These are phyloP conservation scores for Serrognathus titanus DNA, from an alignment of 2,888 invertebrate species.

Conservation along the genomic window DNA sequence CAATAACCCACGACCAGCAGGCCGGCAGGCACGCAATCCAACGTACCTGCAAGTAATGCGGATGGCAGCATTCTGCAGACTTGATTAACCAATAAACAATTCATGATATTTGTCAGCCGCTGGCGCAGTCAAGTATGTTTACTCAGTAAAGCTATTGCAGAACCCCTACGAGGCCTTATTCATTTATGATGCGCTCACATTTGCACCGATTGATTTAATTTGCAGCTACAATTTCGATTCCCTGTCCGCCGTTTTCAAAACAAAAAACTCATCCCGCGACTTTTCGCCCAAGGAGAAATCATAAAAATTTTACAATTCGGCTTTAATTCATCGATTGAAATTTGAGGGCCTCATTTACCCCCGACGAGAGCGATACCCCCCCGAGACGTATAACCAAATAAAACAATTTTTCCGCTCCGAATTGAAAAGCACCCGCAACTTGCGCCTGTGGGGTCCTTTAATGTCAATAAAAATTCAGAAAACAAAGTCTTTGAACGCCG, in stretches of 20 bases:
- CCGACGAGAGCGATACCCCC: too few relatives aligned
- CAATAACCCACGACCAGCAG: too few relatives aligned
- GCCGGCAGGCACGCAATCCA: slow-evolving; percentile 14
- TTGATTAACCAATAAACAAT: slow-evolving; percentile 51
- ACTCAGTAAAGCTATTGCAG: slow-evolving; percentile 1
- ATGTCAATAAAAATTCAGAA: neutral
- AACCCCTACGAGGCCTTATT: slow-evolving; percentile 11
- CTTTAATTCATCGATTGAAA: too few relatives aligned
- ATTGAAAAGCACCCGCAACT: neutral
- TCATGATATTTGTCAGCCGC: slow-evolving; percentile 46
- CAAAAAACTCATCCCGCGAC: too few relatives aligned
- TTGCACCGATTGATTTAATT: neutral
- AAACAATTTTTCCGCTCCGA: too few relatives aligned
- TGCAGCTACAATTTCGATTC: neutral
- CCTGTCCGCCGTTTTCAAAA: too few relatives aligned
- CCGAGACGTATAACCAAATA: too few relatives aligned
- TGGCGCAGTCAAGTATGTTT: slow-evolving; percentile 11
- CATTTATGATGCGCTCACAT: slow-evolving; percentile 19
- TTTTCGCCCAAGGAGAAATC: too few relatives aligned
- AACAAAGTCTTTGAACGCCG: neutral
- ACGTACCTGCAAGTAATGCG: slow-evolving; percentile 11
- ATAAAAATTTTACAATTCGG: too few relatives aligned
- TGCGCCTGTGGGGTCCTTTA: neutral
- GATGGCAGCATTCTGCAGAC: slow-evolving; percentile 19
- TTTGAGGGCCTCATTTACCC: too few relatives aligned